phyloP scores from a whole-genome alignment of 64 coral and sea anemone species.

The Montipora sp. region DNA sequence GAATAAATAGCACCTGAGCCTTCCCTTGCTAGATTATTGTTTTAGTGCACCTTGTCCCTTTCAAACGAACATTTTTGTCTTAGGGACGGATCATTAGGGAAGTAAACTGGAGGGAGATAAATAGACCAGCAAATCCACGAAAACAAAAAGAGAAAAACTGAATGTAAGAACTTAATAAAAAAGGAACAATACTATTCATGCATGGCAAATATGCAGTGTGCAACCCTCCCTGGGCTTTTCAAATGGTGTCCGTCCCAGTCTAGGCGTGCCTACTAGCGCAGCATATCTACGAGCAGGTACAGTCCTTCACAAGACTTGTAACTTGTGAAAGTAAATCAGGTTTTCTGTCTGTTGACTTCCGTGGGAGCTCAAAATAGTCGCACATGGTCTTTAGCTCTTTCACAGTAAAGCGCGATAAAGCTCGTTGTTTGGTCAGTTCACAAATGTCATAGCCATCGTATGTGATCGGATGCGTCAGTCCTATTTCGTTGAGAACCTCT shows the following conservation, averaged over 20 bases:
- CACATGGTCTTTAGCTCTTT: slow-evolving; percentile 42
- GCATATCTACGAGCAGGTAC: slow-evolving; percentile 50
- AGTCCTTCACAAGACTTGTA: slow-evolving; percentile 48
- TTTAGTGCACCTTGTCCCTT: background rate
- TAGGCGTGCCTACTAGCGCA: too few species aligned
- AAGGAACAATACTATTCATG: too few species aligned
- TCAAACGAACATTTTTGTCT: background rate
- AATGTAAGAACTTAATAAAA: too few species aligned
- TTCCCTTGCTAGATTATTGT: background rate
- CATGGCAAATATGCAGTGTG: too few species aligned
- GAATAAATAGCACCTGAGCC: background rate
- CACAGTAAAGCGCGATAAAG: slow-evolving; percentile 39
- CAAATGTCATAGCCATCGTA: slow-evolving; percentile 63
- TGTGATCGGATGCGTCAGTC: slow-evolving; percentile 48
- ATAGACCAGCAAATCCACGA: too few species aligned
- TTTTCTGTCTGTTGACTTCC: slow-evolving; percentile 13
- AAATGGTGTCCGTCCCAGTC: too few species aligned
- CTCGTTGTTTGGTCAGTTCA: background rate
- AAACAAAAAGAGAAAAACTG: too few species aligned
- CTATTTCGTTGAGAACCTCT: slow-evolving; percentile 50
- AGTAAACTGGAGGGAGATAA: background rate
- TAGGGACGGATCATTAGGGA: background rate
- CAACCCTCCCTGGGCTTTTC: too few species aligned
- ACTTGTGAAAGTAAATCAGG: slow-evolving; percentile 31
- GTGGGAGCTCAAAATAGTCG: slow-evolving; percentile 49